These are phyloP conservation scores for Sericinus montela DNA, from an alignment of 2,888 invertebrate species.

Conservation along the genomic window DNA sequence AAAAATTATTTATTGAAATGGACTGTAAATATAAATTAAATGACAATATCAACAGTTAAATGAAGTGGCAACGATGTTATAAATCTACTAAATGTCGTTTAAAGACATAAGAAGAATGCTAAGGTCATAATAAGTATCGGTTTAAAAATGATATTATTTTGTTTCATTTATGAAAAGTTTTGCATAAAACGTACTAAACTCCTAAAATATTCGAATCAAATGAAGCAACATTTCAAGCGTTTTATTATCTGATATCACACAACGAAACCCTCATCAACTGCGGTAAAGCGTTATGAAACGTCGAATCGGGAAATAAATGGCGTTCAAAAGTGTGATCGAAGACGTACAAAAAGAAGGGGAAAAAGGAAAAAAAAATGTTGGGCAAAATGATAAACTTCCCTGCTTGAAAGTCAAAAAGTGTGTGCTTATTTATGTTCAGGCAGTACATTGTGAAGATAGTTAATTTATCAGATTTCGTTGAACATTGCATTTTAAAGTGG, in stretches of 20 bases:
- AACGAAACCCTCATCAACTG: slow-evolving; percentile 69
- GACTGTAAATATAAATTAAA: background rate
- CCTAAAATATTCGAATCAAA: slow-evolving; percentile 59
- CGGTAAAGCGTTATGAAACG: slow-evolving; percentile 58
- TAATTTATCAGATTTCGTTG: slow-evolving; percentile 64
- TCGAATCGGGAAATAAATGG: slow-evolving; percentile 70
- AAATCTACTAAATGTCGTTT: background rate
- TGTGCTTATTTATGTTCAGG: slow-evolving; percentile 70
- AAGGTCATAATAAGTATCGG: too few species aligned
- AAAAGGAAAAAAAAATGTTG: slow-evolving; percentile 60
- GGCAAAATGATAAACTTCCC: slow-evolving; percentile 72
- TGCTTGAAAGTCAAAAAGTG: slow-evolving; percentile 67
- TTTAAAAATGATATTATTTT: too few species aligned
- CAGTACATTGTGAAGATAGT: slow-evolving; percentile 52
- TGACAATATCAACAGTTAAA: background rate
- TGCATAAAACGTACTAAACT: too few species aligned
- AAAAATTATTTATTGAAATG: background rate
- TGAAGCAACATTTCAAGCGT: slow-evolving; percentile 54
- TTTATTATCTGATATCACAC: slow-evolving; percentile 69
- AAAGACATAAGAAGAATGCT: too few species aligned
- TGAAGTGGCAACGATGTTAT: background rate
- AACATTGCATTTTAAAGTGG: slow-evolving; percentile 50
- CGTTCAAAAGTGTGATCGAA: slow-evolving; percentile 75
- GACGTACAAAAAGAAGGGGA: slow-evolving; percentile 67
- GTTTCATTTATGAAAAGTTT: too few species aligned